A percentile compares a stretch with the other conserved stretches of the same genome.
Evolutionary conservation across 2,113 vertebrate genomes (phyloP).

Genomic region (rat (Rattus norvegicus)): GRCr8 NC_086020.1:15540501-15541000

Average conservation of each 20-base stretch:
- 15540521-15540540: too few species aligned
- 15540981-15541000: background rate
- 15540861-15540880: slow-evolving; percentile 38
- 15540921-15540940: slow-evolving; percentile 40
- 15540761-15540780: slow-evolving; percentile 42
- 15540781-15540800: slow-evolving; percentile 57
- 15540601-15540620: background rate
- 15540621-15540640: background rate
- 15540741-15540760: background rate
- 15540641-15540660: background rate
- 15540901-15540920: slow-evolving; percentile 45
- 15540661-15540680: background rate
- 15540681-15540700: background rate
- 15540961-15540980: background rate
- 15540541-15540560: background rate
- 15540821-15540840: slow-evolving; percentile 66
- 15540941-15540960: background rate
- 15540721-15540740: background rate
- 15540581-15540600: background rate
- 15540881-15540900: background rate
- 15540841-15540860: slow-evolving; percentile 51
- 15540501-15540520: too few species aligned
- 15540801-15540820: slow-evolving; percentile 63
- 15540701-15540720: background rate
- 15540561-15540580: background rate